Evolutionary conservation across 53 echinoderm and acorn worm species (phyloP).

Genomic region (Stichopus horrens): DNA sequence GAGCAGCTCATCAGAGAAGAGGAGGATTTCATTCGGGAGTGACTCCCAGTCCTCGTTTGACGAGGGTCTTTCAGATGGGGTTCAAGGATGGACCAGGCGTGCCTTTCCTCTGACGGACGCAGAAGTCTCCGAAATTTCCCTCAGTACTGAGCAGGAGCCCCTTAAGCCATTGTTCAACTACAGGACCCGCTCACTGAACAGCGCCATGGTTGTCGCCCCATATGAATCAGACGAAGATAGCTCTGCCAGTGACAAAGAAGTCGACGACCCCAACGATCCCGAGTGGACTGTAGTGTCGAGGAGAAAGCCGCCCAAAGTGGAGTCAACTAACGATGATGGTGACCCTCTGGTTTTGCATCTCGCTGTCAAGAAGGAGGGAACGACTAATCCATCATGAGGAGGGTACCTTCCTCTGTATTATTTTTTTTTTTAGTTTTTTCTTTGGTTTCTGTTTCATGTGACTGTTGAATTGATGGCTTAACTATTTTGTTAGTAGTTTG

Average conservation of each 20-base stretch:
- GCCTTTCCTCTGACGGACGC: constrained; percentile 66
- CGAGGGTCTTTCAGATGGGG: constrained; percentile 6
- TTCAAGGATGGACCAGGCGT: constrained; percentile 59
- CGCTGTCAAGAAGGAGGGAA: constrained; percentile 28
- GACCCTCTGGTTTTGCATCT: constrained; percentile 35
- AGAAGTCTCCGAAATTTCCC: constrained; percentile 49
- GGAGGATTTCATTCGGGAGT: constrained; percentile 63
- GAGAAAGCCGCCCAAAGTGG: not conserved
- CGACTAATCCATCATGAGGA: not conserved
- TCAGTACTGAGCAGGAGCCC: not conserved
- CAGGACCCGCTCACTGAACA: constrained; percentile 16
- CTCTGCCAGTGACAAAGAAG: constrained; percentile 50
- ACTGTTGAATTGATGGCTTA: not conserved
- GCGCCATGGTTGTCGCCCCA: constrained; percentile 4
- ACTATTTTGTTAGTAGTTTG: too few species aligned
- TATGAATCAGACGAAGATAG: constrained; percentile 38
- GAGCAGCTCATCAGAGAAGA: constrained; percentile 64
- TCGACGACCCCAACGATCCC: constrained; percentile 94
- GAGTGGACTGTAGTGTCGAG: constrained; percentile 88
- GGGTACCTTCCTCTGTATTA: not conserved
- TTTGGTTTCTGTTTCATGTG: not conserved
- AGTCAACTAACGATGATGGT: not conserved
- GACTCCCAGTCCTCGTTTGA: constrained; percentile 45
- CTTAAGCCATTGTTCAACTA: constrained; percentile 4
- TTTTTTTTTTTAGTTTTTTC: not conserved